Conservation (phyloP, 53 echinoderm and acorn worm species). For the Echinarachnius parma region DNA sequence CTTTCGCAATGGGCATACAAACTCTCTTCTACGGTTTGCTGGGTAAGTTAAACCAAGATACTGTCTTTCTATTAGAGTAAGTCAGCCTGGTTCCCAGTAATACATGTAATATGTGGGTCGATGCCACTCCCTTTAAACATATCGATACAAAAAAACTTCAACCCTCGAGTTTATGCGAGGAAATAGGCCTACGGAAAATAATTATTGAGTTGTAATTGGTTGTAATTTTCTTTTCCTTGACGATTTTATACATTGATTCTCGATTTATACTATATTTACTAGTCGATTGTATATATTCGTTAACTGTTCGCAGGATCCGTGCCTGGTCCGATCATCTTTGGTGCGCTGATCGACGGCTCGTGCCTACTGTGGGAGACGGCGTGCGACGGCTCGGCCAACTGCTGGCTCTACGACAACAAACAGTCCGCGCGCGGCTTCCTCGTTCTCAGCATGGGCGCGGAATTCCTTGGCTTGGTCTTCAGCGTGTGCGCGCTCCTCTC, state of each 20-base stretch:
- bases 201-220: no score
- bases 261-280: no score
- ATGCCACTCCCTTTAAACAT: no score
- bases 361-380: conserved; percentile 42
- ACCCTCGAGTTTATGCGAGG: no score
- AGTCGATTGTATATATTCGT: no score
- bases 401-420: conserved; percentile 53
- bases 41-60: conserved; percentile 39
- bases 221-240: no score
- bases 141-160: no score
- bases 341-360: conserved; percentile 36
- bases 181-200: no score
- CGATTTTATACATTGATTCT: no score
- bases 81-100: no score
- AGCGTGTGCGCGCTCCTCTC: conserved; percentile 31
- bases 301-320: conserved; percentile 31
- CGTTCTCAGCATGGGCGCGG: conserved; percentile 44
- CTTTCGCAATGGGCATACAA: conserved; percentile 53
- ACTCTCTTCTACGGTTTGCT: conserved; percentile 35
- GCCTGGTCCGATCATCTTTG: conserved; percentile 50
- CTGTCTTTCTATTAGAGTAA: no score
- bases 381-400: conserved; percentile 36
- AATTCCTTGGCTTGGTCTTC: conserved; percentile 44
- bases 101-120: no score
- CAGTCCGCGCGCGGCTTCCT: conserved; percentile 34